Evolutionary conservation across 2,888 invertebrate species (phyloP).

Genomic region (Orchestes rusci): DNA sequence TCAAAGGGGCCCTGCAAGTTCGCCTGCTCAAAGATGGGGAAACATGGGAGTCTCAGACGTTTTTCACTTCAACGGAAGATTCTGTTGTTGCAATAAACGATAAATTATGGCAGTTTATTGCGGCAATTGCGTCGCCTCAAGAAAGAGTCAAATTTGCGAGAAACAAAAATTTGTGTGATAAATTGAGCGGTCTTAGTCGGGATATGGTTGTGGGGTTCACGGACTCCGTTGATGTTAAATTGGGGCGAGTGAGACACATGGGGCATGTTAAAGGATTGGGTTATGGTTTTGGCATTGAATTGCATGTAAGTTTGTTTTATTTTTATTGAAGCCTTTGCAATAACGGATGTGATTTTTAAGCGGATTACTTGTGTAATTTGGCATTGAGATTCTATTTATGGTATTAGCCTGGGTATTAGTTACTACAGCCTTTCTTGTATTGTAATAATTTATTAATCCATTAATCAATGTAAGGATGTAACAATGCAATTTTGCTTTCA

Average conservation of each 20-base stretch:
- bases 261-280: slow-evolving; percentile 50
- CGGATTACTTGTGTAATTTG: too few relatives aligned
- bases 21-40: slow-evolving; percentile 37
- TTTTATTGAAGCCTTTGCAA: too few relatives aligned
- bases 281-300: slow-evolving; percentile 51
- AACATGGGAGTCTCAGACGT: slow-evolving; percentile 39
- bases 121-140: slow-evolving; percentile 46
- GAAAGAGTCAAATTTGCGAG: slow-evolving; percentile 47
- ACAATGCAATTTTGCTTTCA: too few relatives aligned
- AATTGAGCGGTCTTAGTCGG: slow-evolving; percentile 39
- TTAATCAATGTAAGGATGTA: too few relatives aligned
- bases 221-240: slow-evolving; percentile 34
- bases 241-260: slow-evolving; percentile 48
- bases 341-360: too few relatives aligned
- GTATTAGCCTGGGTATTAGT: too few relatives aligned
- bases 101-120: slow-evolving; percentile 48
- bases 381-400: too few relatives aligned
- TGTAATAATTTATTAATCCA: too few relatives aligned
- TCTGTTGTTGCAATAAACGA: slow-evolving; percentile 36
- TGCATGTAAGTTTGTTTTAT: slow-evolving; percentile 47
- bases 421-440: too few relatives aligned
- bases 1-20: slow-evolving; percentile 31
- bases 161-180: slow-evolving; percentile 44
- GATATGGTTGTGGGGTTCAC: slow-evolving; percentile 43
- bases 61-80: slow-evolving; percentile 29